These are phyloP conservation scores for Porphyrio hochstetteri DNA, from an alignment of 2,113 vertebrate species.

Conservation along the genomic window DNA sequence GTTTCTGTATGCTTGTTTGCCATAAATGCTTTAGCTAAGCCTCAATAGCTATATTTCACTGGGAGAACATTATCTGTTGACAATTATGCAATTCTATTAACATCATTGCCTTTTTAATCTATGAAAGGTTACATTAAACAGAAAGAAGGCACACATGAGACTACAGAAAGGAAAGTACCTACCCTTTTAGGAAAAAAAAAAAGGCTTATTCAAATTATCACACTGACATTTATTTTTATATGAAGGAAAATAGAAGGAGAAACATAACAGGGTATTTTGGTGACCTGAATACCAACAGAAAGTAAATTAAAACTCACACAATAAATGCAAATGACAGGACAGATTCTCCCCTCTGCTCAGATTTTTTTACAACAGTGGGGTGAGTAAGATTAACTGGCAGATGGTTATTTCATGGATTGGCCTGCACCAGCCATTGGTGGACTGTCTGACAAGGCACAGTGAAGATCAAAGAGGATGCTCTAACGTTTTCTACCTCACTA, in stretches of 20 bases:
- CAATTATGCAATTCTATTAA: slow-evolving; percentile 72
- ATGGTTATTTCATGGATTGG: neutral
- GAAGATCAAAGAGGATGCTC: neutral
- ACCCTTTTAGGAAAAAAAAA: neutral
- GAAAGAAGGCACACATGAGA: slow-evolving; percentile 50
- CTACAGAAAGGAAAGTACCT: slow-evolving; percentile 14
- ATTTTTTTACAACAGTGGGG: neutral
- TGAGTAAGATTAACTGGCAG: neutral
- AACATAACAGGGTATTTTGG: neutral
- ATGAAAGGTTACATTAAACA: slow-evolving; percentile 56
- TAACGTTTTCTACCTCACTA: neutral
- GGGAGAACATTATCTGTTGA: slow-evolving; percentile 67
- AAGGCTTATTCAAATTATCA: slow-evolving; percentile 37
- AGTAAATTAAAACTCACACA: slow-evolving; percentile 41
- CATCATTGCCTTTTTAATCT: slow-evolving; percentile 72
- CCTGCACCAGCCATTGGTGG: neutral
- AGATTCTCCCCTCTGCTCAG: neutral
- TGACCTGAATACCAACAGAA: slow-evolving; percentile 28
- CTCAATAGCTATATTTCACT: slow-evolving; percentile 60
- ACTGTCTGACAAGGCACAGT: neutral
- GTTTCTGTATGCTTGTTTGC: slow-evolving; percentile 53
- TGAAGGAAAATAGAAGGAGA: slow-evolving; percentile 37
- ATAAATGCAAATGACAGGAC: slow-evolving; percentile 2
- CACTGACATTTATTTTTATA: slow-evolving; percentile 54
- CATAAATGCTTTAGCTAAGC: slow-evolving; percentile 55